Evolutionary conservation across 2,797 vertebrate genomes (phyloP), one percentile per base, ranked within the genome.

Genomic region (Anniella stebbinsi): DNA sequence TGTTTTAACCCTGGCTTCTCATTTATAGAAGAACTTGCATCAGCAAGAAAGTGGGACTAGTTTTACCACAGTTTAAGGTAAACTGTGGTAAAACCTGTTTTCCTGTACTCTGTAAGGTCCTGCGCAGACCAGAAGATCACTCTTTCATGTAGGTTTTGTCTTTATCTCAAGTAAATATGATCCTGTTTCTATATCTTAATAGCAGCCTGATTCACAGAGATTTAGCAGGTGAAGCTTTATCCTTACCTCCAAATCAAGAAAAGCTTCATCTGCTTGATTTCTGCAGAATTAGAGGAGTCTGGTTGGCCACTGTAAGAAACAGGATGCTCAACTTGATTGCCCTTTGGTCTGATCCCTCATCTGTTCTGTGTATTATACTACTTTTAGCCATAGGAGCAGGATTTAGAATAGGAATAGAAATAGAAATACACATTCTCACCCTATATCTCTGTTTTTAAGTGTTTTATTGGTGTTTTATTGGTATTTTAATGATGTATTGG

Each of bases 61-160:
- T 87, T 90, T 72, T 86, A 91, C 12, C 0, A 1, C 84, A 12
- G 57, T 87, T 90, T 85, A 80, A 57, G 48, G 30, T 12, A 4
- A 51, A 60, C n/a, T n/a, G n/a, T n/a, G n/a, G n/a, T n/a, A n/a
- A 66, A 87, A 86, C 6, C 12, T 30, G 36, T 75, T 36, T 12
- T n/a, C 84, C 82, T 4, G 63, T 54, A n/a, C 2, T 80, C 45
- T 51, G 13, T 57, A 57, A 57, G 10, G 54, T 57, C 1, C 54
- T 57, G 9, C 1, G 75, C 45, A 77, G 11, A 57, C 69, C 66
- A 60, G 23, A 86, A 57, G 38, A 63, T 8, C 51, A 54, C 15
- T 9, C 45, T 33, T 84, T 17, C 60, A 67, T 83, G 13, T 33
- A 83, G 80, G 38, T 28, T 51, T 51, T 70, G 25, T 38, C 41